A percentile compares a stretch with the other conserved stretches of the same genome.
Evolutionary conservation across 2,113 vertebrate species (phyloP).

Genomic region (Sardina pilchardus): DNA sequence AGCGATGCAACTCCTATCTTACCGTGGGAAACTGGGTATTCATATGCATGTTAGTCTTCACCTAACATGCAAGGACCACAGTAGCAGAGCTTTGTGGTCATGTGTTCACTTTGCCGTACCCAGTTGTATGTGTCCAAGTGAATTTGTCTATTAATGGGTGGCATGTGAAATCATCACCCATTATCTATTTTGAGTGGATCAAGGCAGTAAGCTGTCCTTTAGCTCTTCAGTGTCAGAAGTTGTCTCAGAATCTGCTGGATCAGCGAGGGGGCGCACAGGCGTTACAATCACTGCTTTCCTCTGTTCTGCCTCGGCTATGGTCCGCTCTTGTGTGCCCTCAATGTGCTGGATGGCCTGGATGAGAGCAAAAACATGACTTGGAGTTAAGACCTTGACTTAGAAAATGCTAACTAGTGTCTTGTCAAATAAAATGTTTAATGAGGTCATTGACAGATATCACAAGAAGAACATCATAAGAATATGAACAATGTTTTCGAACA

Average conservation of each 20-base stretch:
- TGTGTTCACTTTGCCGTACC: not conserved
- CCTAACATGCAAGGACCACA: not conserved
- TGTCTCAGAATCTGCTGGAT: slow-evolving; percentile 83
- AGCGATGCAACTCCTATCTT: not conserved
- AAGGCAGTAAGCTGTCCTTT: slow-evolving; percentile 83
- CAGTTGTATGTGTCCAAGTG: slow-evolving; percentile 16
- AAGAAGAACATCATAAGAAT: no score
- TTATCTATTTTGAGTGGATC: slow-evolving; percentile 58
- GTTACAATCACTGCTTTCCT: slow-evolving; percentile 89
- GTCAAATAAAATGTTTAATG: no score
- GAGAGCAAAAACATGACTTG: not conserved
- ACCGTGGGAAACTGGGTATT: not conserved
- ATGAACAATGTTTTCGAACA: no score
- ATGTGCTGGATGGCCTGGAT: slow-evolving; percentile 98
- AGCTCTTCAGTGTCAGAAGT: slow-evolving; percentile 90
- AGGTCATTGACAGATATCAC: no score
- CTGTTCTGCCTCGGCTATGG: slow-evolving; percentile 85
- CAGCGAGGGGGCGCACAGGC: slow-evolving; percentile 70
- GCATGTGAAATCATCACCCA: slow-evolving; percentile 25
- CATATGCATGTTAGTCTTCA: not conserved
- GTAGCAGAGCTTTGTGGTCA: not conserved
- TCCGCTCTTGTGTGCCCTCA: slow-evolving; percentile 90
- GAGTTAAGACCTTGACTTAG: no score
- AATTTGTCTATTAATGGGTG: slow-evolving; percentile 22
- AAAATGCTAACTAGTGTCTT: no score